Evolutionary conservation across 2,113 vertebrate species (phyloP).

Genomic region (Toxotes chatareus): DNA sequence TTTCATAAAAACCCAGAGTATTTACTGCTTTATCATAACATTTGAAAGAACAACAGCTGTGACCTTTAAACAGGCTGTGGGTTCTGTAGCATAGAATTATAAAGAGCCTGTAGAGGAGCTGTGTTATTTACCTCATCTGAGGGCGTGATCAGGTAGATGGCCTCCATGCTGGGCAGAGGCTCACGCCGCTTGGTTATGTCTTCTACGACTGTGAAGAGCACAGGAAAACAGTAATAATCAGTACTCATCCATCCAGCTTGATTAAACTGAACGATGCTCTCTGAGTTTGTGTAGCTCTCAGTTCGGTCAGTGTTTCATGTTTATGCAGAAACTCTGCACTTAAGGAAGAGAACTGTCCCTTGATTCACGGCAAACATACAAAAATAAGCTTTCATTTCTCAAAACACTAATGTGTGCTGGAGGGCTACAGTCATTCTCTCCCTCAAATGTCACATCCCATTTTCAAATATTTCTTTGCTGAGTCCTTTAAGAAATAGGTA

Average conservation of each 20-base stretch:
- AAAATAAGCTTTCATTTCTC: too few relatives aligned
- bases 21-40: not conserved
- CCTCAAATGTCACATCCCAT: too few relatives aligned
- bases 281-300: not conserved
- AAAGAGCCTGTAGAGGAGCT: not conserved
- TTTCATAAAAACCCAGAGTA: too few relatives aligned
- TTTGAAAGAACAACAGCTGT: not conserved
- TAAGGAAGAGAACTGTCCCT: too few relatives aligned
- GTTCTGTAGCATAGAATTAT: not conserved
- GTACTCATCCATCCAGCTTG: not conserved
- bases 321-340: too few relatives aligned
- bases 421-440: too few relatives aligned
- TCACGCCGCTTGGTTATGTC: slow-evolving; percentile 95
- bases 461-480: too few relatives aligned
- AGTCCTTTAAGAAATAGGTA: too few relatives aligned
- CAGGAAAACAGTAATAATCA: slow-evolving; percentile 2
- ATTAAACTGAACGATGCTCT: not conserved
- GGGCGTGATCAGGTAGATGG: slow-evolving; percentile 97
- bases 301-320: not conserved
- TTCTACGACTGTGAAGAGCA: slow-evolving; percentile 91
- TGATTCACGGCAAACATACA: too few relatives aligned
- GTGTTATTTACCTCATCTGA: slow-evolving; percentile 88
- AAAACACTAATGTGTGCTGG: too few relatives aligned
- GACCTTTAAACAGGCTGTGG: not conserved
- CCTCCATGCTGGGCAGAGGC: slow-evolving; percentile 96